Percentiles rank a stretch among this genome's conserved stretches.
These are phyloP conservation scores for Cariama cristata DNA, from an alignment of 2,113 vertebrate genomes.

Conservation along the genomic window DNA sequence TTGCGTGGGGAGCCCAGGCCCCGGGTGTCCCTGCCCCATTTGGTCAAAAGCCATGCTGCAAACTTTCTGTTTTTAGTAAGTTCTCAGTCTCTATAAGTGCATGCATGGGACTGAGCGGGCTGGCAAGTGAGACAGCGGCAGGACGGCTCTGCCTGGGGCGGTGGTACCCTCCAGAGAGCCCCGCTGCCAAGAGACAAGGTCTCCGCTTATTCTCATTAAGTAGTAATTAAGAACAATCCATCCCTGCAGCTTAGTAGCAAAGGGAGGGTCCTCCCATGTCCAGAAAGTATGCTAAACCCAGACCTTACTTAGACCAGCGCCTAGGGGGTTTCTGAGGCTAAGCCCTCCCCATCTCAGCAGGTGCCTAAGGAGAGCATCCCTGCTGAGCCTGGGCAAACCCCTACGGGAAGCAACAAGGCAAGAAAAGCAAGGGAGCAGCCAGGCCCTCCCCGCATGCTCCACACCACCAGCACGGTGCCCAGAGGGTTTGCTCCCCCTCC, in stretches of 20 bases:
- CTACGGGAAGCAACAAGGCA: neutral
- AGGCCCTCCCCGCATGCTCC: accelerated
- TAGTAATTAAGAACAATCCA: neutral
- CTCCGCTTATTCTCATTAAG: neutral
- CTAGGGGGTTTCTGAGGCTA: neutral
- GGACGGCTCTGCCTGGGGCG: neutral
- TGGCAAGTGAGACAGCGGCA: accelerated
- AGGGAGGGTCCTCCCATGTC: neutral
- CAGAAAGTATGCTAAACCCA: neutral
- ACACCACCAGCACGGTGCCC: neutral
- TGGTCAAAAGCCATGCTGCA: neutral
- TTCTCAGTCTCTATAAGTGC: neutral
- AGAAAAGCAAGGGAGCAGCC: neutral
- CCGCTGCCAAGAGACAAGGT: neutral
- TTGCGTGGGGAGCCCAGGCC: neutral
- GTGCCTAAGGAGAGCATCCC: neutral
- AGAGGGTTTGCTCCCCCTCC: neutral
- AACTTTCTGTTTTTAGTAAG: neutral
- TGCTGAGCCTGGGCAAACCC: neutral
- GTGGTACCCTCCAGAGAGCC: neutral
- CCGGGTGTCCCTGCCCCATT: accelerated
- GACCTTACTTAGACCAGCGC: too few species aligned
- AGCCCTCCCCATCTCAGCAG: neutral
- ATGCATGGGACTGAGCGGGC: accelerated
- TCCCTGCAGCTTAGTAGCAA: neutral